phyloP scores from a whole-genome alignment of 2,888 invertebrate genomes.

The Lymantria dispar region DNA sequence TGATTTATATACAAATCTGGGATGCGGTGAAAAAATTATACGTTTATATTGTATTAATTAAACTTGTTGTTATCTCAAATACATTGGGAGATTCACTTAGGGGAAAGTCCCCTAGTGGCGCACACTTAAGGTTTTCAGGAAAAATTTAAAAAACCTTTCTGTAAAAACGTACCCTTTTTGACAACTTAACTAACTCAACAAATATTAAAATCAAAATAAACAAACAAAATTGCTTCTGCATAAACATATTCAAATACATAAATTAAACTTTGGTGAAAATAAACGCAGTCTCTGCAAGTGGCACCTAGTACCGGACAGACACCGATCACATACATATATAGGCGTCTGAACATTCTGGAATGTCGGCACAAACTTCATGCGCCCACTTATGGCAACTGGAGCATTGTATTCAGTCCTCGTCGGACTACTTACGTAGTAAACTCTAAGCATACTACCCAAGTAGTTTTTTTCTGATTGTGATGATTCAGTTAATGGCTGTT shows the following conservation, averaged over 20 bases:
- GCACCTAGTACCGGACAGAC: neutral
- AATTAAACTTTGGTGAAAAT: neutral
- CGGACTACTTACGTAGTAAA: neutral
- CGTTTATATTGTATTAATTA: no score
- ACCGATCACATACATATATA: neutral
- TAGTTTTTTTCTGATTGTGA: neutral
- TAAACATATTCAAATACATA: neutral
- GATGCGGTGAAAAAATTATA: no score
- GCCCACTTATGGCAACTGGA: no score
- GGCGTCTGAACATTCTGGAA: neutral
- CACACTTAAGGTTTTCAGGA: neutral
- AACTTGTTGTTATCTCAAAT: no score
- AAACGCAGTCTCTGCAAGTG: neutral
- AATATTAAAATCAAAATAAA: no score
- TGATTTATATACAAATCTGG: no score
- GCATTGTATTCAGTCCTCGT: neutral
- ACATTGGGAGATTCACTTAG: no score
- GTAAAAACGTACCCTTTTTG: neutral
- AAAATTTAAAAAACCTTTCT: neutral
- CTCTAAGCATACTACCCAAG: no score
- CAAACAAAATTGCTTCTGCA: neutral
- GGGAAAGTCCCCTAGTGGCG: conserved; percentile 1
- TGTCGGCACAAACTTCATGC: neutral
- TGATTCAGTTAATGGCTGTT: neutral
- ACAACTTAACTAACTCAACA: no score